phyloP scores from a whole-genome alignment of 1,140 invertebrate genomes.

The Pissodes strobi region DNA sequence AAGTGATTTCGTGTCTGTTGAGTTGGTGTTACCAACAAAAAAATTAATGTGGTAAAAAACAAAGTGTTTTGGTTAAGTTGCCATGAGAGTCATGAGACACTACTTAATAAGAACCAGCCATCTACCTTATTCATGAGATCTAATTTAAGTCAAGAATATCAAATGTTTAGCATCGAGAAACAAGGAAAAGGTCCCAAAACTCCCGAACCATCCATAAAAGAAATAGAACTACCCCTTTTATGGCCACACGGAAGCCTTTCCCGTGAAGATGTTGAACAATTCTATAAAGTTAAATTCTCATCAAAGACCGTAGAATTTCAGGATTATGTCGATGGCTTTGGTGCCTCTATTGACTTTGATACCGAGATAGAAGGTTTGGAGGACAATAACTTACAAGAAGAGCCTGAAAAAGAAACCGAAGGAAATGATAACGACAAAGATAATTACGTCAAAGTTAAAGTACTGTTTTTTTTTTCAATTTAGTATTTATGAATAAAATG shows the following conservation, averaged over 20 bases:
- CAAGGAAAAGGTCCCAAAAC: background rate
- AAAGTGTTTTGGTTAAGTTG: constrained; percentile 2
- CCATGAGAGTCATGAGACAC: background rate
- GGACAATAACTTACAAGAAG: too few relatives aligned
- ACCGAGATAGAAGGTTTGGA: too few relatives aligned
- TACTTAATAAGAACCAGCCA: too few relatives aligned
- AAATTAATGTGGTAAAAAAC: constrained; percentile 5
- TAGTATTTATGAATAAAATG: background rate
- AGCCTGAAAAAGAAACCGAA: too few relatives aligned
- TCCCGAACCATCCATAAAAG: constrained; percentile 9
- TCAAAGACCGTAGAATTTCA: background rate
- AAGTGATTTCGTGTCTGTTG: constrained; percentile 4
- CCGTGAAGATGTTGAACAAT: background rate
- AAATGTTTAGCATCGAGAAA: background rate
- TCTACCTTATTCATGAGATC: background rate
- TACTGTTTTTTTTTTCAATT: background rate
- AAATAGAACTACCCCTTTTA: constrained; percentile 4
- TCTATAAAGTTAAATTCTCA: background rate
- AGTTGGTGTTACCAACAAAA: background rate
- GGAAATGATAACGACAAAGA: background rate
- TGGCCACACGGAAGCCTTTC: constrained; percentile 7
- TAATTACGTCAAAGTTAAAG: too few relatives aligned
- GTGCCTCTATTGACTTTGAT: too few relatives aligned
- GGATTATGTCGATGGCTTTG: background rate
- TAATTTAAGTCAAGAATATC: too few relatives aligned